Evolutionary conservation across 2,113 vertebrate species (phyloP), one percentile per base, ranked within the genome.

Genomic region (Engystomops pustulosus): DNA sequence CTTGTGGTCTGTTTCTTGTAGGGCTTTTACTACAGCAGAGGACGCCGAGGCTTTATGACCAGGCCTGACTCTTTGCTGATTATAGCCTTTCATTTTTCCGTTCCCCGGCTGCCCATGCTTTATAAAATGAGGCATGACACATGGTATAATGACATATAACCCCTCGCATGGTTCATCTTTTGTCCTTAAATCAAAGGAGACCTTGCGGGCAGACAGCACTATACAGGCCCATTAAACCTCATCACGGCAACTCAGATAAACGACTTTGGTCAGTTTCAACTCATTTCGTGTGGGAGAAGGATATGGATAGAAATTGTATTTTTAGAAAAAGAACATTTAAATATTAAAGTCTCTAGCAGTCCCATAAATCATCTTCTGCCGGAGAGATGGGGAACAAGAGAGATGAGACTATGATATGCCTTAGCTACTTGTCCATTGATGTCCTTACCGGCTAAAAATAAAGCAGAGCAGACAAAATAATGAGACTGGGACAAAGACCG

Each of bases 281-380:
- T 68, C 41, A 7, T 15, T 14, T 27, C 17, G 45, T n/a, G 41
- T 41, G 11, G 60, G 72, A 55, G 58, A 84, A 27, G 23, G 11
- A 68, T 55, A 32, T 10, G 55, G 49, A 27, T 32, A 60, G 49
- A 82, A 49, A 82, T 72, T n/a, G 47, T 78, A 77, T 84, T 84
- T 77, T 84, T 84, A 78, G 81, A 77, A 84, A 72, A 25, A 27
- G 72, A 78, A 67, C 8, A 78, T 84, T 84, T 77, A 77, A 83
- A 65, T 76, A 76, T 83, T 65, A 83, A 84, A 67, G 74, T 77
- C 44, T 44, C 1, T n/a, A 77, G n/a, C n/a, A 17, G 20, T 10
- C 47, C 60, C 72, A 68, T 84, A 55, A 36, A 53, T 84, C 72
- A 84, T 69, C 30, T 17, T 7, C 41, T 65, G 71, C 44, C 14